Evolutionary conservation across 2,888 invertebrate species (phyloP).

Genomic region (Protophormia terraenovae): DNA sequence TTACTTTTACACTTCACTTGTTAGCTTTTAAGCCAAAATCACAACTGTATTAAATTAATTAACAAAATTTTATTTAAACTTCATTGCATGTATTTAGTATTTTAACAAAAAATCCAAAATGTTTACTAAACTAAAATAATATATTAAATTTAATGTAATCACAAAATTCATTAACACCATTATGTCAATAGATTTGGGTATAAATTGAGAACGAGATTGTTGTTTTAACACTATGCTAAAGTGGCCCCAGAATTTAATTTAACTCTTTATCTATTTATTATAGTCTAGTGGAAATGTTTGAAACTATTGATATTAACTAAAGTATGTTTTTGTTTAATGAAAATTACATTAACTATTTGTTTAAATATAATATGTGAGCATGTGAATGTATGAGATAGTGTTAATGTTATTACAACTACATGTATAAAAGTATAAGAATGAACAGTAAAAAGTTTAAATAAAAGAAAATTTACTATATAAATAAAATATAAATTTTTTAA

Average conservation of each 20-base stretch:
- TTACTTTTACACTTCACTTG: not conserved
- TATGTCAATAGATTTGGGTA: constrained; percentile 23
- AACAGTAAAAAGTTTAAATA: not conserved
- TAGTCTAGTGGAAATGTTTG: not conserved
- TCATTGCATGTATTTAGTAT: not conserved
- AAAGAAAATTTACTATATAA: not conserved
- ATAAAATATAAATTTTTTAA: too few species aligned
- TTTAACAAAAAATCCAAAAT: not conserved
- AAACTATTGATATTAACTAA: constrained; percentile 15
- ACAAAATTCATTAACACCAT: constrained; percentile 41
- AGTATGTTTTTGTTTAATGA: not conserved
- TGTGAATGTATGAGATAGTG: not conserved
- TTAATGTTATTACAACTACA: too few species aligned
- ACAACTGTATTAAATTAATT: constrained; percentile 17
- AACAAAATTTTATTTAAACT: not conserved
- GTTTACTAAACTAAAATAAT: not conserved
- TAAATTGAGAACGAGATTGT: not conserved
- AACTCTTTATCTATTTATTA: not conserved
- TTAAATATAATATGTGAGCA: too few species aligned
- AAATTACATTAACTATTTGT: constrained; percentile 1
- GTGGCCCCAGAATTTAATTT: not conserved
- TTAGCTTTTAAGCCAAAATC: not conserved
- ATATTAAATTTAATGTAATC: constrained; percentile 51
- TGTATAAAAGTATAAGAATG: too few species aligned
- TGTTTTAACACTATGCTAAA: constrained; percentile 4